Percentiles rank a stretch among this genome's conserved stretches.
These are phyloP conservation scores for Epicampocera succincta DNA, from an alignment of 2,888 invertebrate species.

Conservation along the genomic window DNA sequence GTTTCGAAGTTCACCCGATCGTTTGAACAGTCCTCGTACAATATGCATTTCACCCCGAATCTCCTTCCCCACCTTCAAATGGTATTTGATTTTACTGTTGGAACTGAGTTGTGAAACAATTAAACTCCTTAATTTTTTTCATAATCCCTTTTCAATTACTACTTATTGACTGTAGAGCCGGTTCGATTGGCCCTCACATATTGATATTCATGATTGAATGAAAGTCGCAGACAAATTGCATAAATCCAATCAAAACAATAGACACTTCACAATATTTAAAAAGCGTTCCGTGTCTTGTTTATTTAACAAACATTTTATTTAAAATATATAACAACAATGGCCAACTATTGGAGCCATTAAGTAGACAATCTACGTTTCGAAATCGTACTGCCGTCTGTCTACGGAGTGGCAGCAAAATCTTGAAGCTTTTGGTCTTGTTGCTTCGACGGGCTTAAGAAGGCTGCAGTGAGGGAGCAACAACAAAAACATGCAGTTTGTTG, in stretches of 20 bases:
- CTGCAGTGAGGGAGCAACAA: constrained; percentile 16
- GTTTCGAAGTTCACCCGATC: too few relatives aligned
- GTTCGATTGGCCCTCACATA: neutral
- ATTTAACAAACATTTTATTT: constrained; percentile 46
- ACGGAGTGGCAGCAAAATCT: constrained; percentile 28
- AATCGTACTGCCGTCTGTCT: constrained; percentile 20
- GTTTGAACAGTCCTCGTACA: too few relatives aligned
- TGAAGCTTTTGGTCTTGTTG: constrained; percentile 53
- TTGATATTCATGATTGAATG: constrained; percentile 3
- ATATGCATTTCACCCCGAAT: too few relatives aligned
- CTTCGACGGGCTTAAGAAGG: constrained; percentile 49
- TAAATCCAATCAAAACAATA: constrained; percentile 58
- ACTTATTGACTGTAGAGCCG: constrained; percentile 7
- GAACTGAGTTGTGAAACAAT: neutral
- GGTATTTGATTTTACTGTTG: too few relatives aligned
- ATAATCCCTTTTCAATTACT: constrained; percentile 29
- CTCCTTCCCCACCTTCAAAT: too few relatives aligned
- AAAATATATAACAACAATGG: constrained; percentile 61
- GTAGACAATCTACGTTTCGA: constrained; percentile 77
- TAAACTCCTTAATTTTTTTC: constrained; percentile 16
- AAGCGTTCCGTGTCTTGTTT: neutral
- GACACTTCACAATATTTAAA: constrained; percentile 62
- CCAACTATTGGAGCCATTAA: constrained; percentile 78
- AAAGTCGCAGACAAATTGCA: constrained; percentile 58
- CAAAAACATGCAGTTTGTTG: constrained; percentile 28